Evolutionary conservation across 2,113 vertebrate genomes (phyloP).

Genomic region (Tupaia chinensis): DNA sequence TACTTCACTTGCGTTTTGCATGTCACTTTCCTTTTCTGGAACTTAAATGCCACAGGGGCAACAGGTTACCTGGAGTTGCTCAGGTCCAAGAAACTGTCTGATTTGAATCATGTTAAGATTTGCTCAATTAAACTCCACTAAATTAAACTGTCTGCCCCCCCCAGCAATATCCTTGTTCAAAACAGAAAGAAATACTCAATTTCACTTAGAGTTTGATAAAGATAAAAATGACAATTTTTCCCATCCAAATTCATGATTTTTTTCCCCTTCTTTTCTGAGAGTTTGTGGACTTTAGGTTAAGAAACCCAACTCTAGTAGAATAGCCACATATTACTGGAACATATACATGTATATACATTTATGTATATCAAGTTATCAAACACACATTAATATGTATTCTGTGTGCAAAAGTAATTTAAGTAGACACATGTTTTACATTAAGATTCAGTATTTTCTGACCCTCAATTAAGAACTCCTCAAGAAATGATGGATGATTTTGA

Average conservation of each 20-base stretch:
- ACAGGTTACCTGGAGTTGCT: too few relatives aligned
- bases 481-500: slow-evolving; percentile 92
- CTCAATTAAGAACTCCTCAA: slow-evolving; percentile 86
- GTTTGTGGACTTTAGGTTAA: neutral
- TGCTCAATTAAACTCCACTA: too few relatives aligned
- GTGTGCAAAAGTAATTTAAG: slow-evolving; percentile 84
- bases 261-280: neutral
- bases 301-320: slow-evolving; percentile 61
- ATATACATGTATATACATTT: neutral
- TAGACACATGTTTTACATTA: slow-evolving; percentile 90
- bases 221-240: neutral
- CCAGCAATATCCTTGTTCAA: neutral
- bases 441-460: slow-evolving; percentile 91
- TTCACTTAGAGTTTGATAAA: neutral
- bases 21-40: too few relatives aligned
- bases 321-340: neutral
- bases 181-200: neutral
- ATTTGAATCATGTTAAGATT: too few relatives aligned
- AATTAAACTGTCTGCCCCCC: too few relatives aligned
- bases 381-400: slow-evolving; percentile 84
- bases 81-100: too few relatives aligned
- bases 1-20: too few relatives aligned
- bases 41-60: too few relatives aligned
- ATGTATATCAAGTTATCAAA: slow-evolving; percentile 73
- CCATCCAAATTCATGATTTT: neutral